phyloP scores from a whole-genome alignment of 2,888 invertebrate genomes.

The Leucania comma region DNA sequence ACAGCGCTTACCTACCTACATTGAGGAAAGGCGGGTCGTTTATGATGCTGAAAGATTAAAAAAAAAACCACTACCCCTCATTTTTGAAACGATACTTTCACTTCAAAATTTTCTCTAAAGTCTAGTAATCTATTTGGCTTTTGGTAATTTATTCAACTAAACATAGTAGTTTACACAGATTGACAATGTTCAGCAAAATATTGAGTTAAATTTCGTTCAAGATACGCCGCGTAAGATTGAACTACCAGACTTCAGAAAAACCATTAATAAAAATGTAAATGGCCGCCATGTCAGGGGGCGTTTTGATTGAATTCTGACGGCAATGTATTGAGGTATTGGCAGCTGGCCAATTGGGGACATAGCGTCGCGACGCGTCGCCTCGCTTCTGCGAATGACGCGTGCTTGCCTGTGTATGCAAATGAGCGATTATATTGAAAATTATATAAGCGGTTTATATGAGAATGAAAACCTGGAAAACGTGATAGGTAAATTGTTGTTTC shows the following conservation, averaged over 20 bases:
- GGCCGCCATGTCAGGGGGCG: conserved; percentile 36
- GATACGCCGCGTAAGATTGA: no score
- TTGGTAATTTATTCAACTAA: no score
- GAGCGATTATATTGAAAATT: conserved; percentile 63
- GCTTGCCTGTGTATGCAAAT: conserved; percentile 60
- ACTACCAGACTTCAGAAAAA: conserved; percentile 33
- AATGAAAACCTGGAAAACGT: conserved; percentile 45
- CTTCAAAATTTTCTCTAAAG: no score
- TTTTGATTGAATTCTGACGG: conserved; percentile 66
- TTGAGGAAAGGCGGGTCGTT: neutral
- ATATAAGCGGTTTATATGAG: conserved; percentile 61
- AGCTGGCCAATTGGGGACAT: conserved; percentile 59
- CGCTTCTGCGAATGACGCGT: conserved; percentile 59
- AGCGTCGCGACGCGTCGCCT: conserved; percentile 45
- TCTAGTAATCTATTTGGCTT: no score
- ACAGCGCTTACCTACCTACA: neutral
- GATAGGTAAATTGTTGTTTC: conserved; percentile 42
- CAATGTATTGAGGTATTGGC: conserved; percentile 62
- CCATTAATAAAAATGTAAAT: conserved; percentile 60
- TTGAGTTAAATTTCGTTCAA: neutral
- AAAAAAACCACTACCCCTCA: neutral
- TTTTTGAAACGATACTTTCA: neutral
- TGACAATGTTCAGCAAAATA: neutral
- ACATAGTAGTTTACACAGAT: no score
- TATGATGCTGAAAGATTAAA: neutral